These are phyloP conservation scores for Tachysurus fulvidraco DNA, from an alignment of 2,113 vertebrate genomes.

Conservation along the genomic window DNA sequence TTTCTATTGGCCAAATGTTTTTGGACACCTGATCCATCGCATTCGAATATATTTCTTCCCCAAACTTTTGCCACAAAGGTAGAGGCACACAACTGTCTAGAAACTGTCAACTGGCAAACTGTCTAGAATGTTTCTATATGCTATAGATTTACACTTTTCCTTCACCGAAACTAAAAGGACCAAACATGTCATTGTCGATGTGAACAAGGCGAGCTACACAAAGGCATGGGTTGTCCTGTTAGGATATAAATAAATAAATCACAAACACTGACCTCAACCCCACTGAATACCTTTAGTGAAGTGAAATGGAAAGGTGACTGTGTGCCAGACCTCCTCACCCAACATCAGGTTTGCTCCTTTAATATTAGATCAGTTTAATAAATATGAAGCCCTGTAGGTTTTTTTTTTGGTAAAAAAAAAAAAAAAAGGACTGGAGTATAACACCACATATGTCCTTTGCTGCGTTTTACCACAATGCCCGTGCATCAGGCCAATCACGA, in stretches of 20 bases:
- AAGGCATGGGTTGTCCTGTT: not conserved
- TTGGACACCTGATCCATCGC: not conserved
- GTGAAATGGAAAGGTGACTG: too few relatives aligned
- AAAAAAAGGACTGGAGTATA: not conserved
- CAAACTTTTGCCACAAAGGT: too few relatives aligned
- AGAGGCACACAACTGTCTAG: not conserved
- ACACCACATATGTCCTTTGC: not conserved
- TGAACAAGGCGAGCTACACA: not conserved
- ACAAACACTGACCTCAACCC: too few relatives aligned
- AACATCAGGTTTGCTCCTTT: not conserved
- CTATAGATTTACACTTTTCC: not conserved
- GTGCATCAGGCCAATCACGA: constrained; percentile 73
- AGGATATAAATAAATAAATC: too few relatives aligned
- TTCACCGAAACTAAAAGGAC: too few relatives aligned
- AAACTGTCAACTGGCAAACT: too few relatives aligned
- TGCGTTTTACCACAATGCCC: constrained; percentile 69
- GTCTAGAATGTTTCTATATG: not conserved
- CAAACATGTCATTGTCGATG: not conserved
- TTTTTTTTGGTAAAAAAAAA: too few relatives aligned
- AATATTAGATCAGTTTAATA: not conserved
- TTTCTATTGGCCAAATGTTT: not conserved
- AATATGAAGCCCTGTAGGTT: not conserved
- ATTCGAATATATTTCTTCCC: too few relatives aligned
- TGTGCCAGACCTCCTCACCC: too few relatives aligned
- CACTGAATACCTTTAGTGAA: too few relatives aligned